phyloP scores from a whole-genome alignment of 1,140 invertebrate genomes.

The Bilobella aurantiaca region DNA sequence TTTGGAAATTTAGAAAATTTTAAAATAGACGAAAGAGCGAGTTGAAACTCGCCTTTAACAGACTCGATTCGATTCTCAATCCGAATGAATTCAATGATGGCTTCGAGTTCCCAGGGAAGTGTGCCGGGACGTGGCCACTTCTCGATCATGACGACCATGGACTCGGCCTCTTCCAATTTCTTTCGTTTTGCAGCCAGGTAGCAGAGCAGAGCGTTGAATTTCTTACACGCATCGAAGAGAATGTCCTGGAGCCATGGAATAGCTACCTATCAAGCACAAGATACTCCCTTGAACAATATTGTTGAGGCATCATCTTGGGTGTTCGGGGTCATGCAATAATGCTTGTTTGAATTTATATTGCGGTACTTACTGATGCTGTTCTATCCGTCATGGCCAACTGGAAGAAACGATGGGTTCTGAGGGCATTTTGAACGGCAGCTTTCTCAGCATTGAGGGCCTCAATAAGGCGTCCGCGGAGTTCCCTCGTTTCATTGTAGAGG shows the following conservation, averaged over 20 bases:
- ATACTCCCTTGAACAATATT: background rate
- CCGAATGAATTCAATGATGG: background rate
- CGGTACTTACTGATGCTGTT: conserved; percentile 1
- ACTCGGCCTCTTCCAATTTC: conserved; percentile 18
- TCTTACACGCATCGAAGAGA: conserved; percentile 18
- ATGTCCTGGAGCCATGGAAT: conserved; percentile 21
- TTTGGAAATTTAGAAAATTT: background rate
- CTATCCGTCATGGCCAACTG: conserved; percentile 23
- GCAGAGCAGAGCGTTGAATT: conserved; percentile 11
- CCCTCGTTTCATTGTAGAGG: background rate
- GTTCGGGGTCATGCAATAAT: no score
- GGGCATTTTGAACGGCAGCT: conserved; percentile 23
- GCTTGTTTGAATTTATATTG: background rate
- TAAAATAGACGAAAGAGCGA: background rate
- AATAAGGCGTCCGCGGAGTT: conserved; percentile 15
- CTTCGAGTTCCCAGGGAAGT: conserved; percentile 18
- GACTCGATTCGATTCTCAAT: conserved; percentile 20
- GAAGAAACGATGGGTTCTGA: conserved; percentile 24
- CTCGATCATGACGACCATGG: conserved; percentile 20
- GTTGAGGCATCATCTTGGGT: no score
- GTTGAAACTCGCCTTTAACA: conserved; percentile 11
- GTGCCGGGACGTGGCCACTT: conserved; percentile 25
- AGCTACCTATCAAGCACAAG: conserved; percentile 13
- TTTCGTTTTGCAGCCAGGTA: conserved; percentile 16
- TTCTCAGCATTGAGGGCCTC: conserved; percentile 24